Evolutionary conservation across 2,888 invertebrate species (phyloP), one percentile per base, ranked within the genome.

Genomic region (Folsomia manolachei): DNA sequence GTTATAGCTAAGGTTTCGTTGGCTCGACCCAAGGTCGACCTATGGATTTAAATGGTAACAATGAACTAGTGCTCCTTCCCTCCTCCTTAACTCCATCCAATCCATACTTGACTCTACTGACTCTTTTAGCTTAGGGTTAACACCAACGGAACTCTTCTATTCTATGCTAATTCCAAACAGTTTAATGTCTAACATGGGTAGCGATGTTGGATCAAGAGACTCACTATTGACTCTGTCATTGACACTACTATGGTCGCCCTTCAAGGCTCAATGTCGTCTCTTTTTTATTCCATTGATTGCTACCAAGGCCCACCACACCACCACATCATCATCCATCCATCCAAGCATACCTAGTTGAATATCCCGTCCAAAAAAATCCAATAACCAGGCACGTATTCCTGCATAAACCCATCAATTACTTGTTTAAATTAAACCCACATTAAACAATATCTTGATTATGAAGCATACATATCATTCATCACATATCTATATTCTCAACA

Each of bases 201-300:
- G 39, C 14, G 39, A 39, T 39, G 39, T 4, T 39, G 39, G 39
- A 39, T 39, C 39, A 39, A 39, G 39, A 39, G 39, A 39, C 39
- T 39, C 39, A 39, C 39, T 39, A 67, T 72, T 72, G 68, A 71
- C 70, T 70, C 79, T 78, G 79, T 77, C 79, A 79, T 79, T 79
- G 79, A 79, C 78, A 39, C 77, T 78, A 39, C 77, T 78, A 76
- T 76, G 72, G 73, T 73, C 75, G 77, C 71, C 77, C 79, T 77
- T 79, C 73, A 69, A 76, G 73, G 74, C 72, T 79, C 79, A 79
- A 79, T 79, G 78, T 79, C 79, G 75, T 39, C 39, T 39, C 39
- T 39, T 39, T 39, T 39, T 39, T 39, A 39, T 39, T 39, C 39
- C 39, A 39, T 39, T 39, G 39, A 39, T 39, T 39, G 39, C 39